Evolutionary conservation across 92 coral and sea anemone genomes (phyloP).

Genomic region (Phenganax stokvisi): DNA sequence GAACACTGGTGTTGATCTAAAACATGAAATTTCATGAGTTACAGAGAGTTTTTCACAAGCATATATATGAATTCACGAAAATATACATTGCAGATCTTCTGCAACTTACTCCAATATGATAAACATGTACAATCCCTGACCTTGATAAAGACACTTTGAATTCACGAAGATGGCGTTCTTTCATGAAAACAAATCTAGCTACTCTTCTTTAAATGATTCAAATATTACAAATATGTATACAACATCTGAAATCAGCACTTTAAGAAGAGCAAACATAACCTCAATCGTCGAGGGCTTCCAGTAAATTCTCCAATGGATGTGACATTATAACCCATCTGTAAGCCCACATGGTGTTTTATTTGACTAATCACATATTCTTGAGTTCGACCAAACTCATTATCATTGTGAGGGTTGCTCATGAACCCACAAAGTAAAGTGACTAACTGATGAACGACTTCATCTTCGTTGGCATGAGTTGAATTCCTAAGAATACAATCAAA

Average conservation of each 20-base stretch:
- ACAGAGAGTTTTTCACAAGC: too few species aligned
- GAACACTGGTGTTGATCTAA: conserved; percentile 89
- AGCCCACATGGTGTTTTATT: conserved; percentile 92
- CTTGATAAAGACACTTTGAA: too few species aligned
- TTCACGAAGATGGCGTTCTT: too few species aligned
- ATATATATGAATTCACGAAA: too few species aligned
- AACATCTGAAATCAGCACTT: neutral
- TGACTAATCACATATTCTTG: conserved; percentile 80
- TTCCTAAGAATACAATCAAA: conserved; percentile 32
- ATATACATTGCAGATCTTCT: too few species aligned
- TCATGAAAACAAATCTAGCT: too few species aligned
- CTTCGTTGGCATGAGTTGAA: conserved; percentile 46
- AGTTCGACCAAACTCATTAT: conserved; percentile 76
- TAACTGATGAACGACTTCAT: conserved; percentile 88
- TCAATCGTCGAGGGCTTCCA: conserved; percentile 81
- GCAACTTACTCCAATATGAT: too few species aligned
- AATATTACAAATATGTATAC: too few species aligned
- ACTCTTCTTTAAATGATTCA: too few species aligned
- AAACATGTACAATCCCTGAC: too few species aligned
- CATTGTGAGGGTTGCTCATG: conserved; percentile 83
- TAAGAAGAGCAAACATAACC: conserved; percentile 44
- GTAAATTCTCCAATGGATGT: conserved; percentile 85
- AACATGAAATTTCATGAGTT: too few species aligned
- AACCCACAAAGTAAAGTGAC: conserved; percentile 93
- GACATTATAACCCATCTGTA: conserved; percentile 92